Base-by-base conservation (phyloP, 2,797 vertebrate genomes). In the Chelon labrosus region DNA sequence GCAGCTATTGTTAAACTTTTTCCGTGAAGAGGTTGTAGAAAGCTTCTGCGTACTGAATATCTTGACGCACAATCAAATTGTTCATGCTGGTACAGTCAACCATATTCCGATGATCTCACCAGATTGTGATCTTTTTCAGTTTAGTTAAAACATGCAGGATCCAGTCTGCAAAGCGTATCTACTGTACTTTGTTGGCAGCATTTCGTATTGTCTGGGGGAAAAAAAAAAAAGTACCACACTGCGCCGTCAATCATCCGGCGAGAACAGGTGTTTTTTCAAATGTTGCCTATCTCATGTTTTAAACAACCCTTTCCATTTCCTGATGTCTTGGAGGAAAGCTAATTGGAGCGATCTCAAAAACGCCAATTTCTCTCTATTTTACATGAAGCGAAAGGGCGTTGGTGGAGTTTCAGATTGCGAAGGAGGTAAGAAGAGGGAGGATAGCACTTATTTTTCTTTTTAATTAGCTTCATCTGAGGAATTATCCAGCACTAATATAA, bases 401-500 rank as follows among this genome's bases (percentile, higher is more conserved):
- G 65, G 38, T 27, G 20, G 76, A 83, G 66, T 71, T 85, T 80
- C 85, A 65, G 70, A 80, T 79, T 75, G 73, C 65, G 84, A 84
- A 88, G 85, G 73, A 84, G 64, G 71, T 74, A 87, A 81, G 70
- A 89, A 88, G 87, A 91, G 82, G 87, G 68, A 82, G 81, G 91
- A 89, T 86, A 88, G 85, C 85, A 90, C 89, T 90, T 91, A 92
- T 93, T 91, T 94, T 90, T 89, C 86, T 87, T 91, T 91, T 92
- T 95, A 95, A 94, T 95, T 95, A 93, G 93, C 89, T 94, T 93
- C 92, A 93, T 95, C 92, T 94, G 92, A 95, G 91, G 93, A 93
- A 95, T 95, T 94, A 95, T 94, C 91, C 89, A 80, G 87, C 89
- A 82, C 89, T 94, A 94, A 94, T 94, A 94, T 94, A 95, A 95